Evolutionary conservation across 2,888 invertebrate species (phyloP).

Genomic region (Dynastes grantii): DNA sequence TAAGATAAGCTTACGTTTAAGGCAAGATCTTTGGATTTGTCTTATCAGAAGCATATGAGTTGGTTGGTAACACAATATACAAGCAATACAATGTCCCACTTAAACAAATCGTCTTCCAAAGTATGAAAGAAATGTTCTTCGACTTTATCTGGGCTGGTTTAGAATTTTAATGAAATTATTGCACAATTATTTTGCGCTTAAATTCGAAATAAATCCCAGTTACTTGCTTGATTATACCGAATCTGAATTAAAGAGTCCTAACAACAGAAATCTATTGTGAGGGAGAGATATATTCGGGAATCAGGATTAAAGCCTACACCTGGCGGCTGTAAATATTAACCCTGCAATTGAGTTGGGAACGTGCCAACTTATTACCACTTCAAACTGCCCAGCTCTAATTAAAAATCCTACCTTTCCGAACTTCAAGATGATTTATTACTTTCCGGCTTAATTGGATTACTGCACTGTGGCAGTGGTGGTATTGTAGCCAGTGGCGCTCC

Average conservation of each 20-base stretch:
- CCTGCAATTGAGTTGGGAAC: slow-evolving; percentile 50
- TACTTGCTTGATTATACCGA: too few species aligned
- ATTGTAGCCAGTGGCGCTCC: slow-evolving; percentile 29
- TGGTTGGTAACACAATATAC: too few species aligned
- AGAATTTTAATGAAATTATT: too few species aligned
- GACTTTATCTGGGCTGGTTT: too few species aligned
- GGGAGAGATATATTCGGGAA: slow-evolving; percentile 25
- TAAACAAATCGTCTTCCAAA: too few species aligned
- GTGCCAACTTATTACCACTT: slow-evolving; percentile 54
- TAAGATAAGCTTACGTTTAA: too few species aligned
- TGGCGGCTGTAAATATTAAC: slow-evolving; percentile 50
- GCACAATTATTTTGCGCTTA: too few species aligned
- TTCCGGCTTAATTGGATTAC: slow-evolving; percentile 51
- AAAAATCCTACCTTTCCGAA: slow-evolving; percentile 54
- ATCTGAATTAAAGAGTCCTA: not conserved
- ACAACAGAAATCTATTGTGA: slow-evolving; percentile 4
- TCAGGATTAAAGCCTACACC: slow-evolving; percentile 36
- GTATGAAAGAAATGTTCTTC: too few species aligned
- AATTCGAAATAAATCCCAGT: too few species aligned
- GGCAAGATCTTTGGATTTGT: too few species aligned
- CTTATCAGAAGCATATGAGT: too few species aligned
- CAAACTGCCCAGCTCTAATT: slow-evolving; percentile 52
- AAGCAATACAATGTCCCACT: too few species aligned
- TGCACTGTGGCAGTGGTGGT: slow-evolving; percentile 35
- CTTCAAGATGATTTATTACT: slow-evolving; percentile 51